Evolutionary conservation across 2,797 vertebrate species (phyloP).

Genomic region (Sebastes vulpes): DNA sequence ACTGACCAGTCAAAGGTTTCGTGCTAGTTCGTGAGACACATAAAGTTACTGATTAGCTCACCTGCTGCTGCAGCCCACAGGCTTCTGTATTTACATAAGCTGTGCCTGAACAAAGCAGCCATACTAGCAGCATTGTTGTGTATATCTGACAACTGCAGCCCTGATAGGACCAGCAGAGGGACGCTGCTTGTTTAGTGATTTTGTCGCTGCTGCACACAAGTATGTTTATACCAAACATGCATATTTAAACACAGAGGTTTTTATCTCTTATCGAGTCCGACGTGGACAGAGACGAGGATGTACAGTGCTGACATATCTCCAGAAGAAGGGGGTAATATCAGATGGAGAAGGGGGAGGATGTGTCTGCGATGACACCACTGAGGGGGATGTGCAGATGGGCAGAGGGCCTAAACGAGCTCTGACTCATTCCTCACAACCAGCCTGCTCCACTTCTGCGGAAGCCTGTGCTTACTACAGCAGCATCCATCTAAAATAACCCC

Average conservation of each 20-base stretch:
- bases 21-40: conserved; percentile 8
- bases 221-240: conserved; percentile 44
- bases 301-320: conserved; percentile 19
- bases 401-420: conserved; percentile 76
- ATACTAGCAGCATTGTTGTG: conserved; percentile 13
- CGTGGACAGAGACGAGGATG: conserved; percentile 11
- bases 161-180: conserved; percentile 3
- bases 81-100: conserved; percentile 38
- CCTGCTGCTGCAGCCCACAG: conserved; percentile 20
- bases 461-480: conserved; percentile 68
- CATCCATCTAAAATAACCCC: conserved; percentile 62
- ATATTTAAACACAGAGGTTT: conserved; percentile 21
- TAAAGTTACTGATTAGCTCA: conserved; percentile 70
- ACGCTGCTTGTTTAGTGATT: conserved; percentile 27
- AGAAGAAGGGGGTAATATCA: conserved; percentile 57
- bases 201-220: conserved; percentile 15
- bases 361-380: conserved; percentile 68
- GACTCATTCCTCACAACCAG: conserved; percentile 78
- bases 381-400: conserved; percentile 81
- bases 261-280: conserved; percentile 5
- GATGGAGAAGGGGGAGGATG: conserved; percentile 49
- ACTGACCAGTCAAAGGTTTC: conserved; percentile 48
- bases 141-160: conserved; percentile 5
- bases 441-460: conserved; percentile 56
- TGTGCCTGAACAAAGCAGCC: conserved; percentile 35